Evolutionary conservation across 2,888 invertebrate species (phyloP).

Genomic region (Stenolophus ochropezus): DNA sequence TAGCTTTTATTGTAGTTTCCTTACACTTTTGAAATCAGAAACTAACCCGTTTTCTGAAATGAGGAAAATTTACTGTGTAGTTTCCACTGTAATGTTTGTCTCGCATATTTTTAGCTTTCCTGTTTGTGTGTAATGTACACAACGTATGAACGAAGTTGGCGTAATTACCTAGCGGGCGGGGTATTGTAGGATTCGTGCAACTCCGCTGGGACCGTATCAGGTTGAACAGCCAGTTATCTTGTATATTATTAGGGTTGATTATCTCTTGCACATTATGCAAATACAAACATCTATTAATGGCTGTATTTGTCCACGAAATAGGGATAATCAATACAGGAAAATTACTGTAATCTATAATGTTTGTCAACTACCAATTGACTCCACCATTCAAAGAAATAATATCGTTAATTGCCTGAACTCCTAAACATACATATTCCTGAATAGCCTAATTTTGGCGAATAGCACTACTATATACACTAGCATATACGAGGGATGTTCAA

Average conservation of each 20-base stretch:
- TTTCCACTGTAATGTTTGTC: background rate
- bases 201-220: background rate
- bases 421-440: no score
- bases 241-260: slow-evolving; percentile 28
- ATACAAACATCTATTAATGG: slow-evolving; percentile 30
- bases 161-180: background rate
- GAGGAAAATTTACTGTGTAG: background rate
- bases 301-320: slow-evolving; percentile 13
- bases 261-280: slow-evolving; percentile 24
- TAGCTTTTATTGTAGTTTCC: no score
- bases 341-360: background rate
- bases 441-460: no score
- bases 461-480: no score
- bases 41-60: background rate
- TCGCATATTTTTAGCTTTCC: background rate
- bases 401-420: no score
- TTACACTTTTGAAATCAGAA: background rate
- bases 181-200: background rate
- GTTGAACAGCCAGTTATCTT: slow-evolving; percentile 9
- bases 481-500: no score
- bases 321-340: slow-evolving; percentile 3
- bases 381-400: background rate
- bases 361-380: background rate
- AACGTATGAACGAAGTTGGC: background rate
- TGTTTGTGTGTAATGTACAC: background rate